Percentiles rank a stretch among this genome's conserved stretches.
phyloP scores from a whole-genome alignment of 1,140 invertebrate species.

The Panagrolaimus sp. region DNA sequence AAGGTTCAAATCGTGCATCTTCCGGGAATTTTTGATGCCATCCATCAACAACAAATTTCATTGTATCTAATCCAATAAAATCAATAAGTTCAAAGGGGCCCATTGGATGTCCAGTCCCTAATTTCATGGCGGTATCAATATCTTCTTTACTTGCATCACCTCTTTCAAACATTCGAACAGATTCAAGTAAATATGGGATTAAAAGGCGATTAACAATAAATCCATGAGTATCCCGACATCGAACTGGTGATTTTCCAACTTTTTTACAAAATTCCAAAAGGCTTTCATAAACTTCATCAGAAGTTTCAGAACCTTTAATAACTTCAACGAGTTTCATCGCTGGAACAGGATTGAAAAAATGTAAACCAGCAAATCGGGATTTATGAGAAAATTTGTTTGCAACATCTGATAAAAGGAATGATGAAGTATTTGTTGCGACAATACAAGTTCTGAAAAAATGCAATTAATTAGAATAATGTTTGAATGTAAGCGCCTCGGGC shows the following conservation, averaged over 20 bases:
- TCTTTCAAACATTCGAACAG: conserved; percentile 72
- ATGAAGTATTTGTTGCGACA: conserved; percentile 84
- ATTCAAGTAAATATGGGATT: conserved; percentile 73
- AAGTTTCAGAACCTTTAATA: conserved; percentile 62
- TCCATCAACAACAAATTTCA: conserved; percentile 66
- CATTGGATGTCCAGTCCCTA: conserved; percentile 65
- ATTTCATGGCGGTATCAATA: conserved; percentile 65
- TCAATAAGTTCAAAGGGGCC: conserved; percentile 65
- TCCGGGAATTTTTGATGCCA: conserved; percentile 76
- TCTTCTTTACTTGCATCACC: conserved; percentile 65
- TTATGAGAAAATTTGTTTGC: conserved; percentile 64
- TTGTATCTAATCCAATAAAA: conserved; percentile 65
- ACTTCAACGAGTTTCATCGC: conserved; percentile 81
- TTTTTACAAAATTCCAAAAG: conserved; percentile 74
- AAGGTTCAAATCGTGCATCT: conserved; percentile 70
- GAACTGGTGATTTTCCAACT: conserved; percentile 62
- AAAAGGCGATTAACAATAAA: conserved; percentile 80
- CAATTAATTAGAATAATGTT: too few relatives aligned
- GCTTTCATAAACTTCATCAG: conserved; percentile 70
- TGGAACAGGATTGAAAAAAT: conserved; percentile 87
- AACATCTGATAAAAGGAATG: conserved; percentile 76
- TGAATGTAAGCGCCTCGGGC: too few relatives aligned
- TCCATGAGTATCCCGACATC: conserved; percentile 70
- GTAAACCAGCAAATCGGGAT: conserved; percentile 73
- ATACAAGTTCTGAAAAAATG: too few relatives aligned